Percentiles rank a stretch among this genome's conserved stretches.
phyloP scores from a whole-genome alignment of 2,113 vertebrate genomes.

The Halcyon senegalensis region DNA sequence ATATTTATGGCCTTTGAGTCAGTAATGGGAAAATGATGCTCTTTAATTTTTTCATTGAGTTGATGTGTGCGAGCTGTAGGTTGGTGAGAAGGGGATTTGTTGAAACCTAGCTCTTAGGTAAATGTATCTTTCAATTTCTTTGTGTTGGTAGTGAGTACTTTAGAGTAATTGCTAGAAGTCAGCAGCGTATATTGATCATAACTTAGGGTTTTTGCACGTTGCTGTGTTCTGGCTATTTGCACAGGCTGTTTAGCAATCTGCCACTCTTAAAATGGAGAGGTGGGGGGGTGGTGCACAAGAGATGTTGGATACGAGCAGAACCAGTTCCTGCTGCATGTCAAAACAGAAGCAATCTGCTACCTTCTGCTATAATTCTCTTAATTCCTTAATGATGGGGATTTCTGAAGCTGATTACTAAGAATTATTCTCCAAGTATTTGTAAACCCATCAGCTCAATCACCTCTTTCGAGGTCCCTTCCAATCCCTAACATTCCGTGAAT shows the following conservation, averaged over 20 bases:
- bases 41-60: conserved; percentile 39
- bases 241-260: background rate
- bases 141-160: background rate
- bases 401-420: background rate
- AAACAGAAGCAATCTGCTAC: background rate
- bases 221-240: background rate
- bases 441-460: background rate
- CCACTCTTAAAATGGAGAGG: background rate
- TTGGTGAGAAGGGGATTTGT: background rate
- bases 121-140: background rate
- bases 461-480: too few species aligned
- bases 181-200: background rate
- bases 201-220: accelerated
- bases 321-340: background rate
- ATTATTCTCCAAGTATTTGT: background rate
- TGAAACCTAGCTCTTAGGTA: background rate
- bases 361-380: background rate
- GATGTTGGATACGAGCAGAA: background rate
- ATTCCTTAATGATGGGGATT: background rate
- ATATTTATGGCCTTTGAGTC: conserved; percentile 54
- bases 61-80: background rate
- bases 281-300: background rate
- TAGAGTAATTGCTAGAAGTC: background rate
- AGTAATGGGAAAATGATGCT: conserved; percentile 55
- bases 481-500: background rate